Conservation (phyloP, 2,888 invertebrate species). For the Leptothorax acervorum region DNA sequence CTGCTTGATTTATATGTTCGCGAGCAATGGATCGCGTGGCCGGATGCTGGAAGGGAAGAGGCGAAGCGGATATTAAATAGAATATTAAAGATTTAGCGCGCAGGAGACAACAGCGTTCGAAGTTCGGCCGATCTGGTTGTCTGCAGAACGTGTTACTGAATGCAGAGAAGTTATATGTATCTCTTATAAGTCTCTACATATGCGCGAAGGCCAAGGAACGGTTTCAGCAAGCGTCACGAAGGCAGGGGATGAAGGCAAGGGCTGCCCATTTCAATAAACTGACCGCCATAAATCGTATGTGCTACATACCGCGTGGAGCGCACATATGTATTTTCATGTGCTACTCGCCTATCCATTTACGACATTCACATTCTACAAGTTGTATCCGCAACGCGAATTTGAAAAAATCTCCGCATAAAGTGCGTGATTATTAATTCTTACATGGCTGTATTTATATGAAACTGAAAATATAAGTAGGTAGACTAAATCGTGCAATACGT, state of each 20-base stretch:
- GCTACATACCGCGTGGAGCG: constrained; percentile 51
- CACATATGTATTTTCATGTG: constrained; percentile 63
- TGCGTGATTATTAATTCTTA: background rate
- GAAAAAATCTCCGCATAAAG: background rate
- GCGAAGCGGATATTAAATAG: constrained; percentile 82
- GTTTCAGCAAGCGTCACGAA: constrained; percentile 18
- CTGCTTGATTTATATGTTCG: constrained; percentile 81
- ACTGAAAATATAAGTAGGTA: background rate
- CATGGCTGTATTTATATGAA: background rate
- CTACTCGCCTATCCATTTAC: constrained; percentile 32
- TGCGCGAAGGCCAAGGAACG: constrained; percentile 47
- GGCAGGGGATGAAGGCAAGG: constrained; percentile 45
- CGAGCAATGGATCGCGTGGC: constrained; percentile 65
- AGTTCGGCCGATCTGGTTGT: constrained; percentile 13
- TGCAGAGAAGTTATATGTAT: constrained; percentile 57
- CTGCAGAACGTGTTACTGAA: constrained; percentile 32
- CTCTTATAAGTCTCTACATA: constrained; percentile 25
- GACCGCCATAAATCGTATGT: constrained; percentile 80
- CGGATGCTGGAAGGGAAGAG: constrained; percentile 56
- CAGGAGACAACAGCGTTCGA: constrained; percentile 75
- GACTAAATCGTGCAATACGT: background rate
- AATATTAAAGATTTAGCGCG: constrained; percentile 82
- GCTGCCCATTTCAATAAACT: constrained; percentile 80
- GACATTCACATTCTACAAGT: constrained; percentile 49
- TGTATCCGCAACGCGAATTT: background rate